phyloP scores from a whole-genome alignment of 2,888 invertebrate species.

The Clostera curtula region DNA sequence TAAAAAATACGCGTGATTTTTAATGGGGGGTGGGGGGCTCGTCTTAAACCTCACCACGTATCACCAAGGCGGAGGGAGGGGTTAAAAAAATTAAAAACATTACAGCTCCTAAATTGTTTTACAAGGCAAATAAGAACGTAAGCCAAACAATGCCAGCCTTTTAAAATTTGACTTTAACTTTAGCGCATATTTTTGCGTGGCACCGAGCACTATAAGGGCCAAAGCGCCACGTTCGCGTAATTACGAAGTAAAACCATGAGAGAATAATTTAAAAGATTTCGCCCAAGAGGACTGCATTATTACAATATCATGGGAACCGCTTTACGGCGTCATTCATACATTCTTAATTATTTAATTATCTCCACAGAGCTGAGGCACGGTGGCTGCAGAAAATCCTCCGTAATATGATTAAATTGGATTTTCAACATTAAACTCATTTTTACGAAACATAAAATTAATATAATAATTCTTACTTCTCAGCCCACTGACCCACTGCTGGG shows the following conservation, averaged over 20 bases:
- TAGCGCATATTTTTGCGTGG: constrained; percentile 15
- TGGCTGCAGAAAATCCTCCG: constrained; percentile 52
- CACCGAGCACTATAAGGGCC: constrained; percentile 36
- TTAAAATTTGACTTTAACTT: constrained; percentile 15
- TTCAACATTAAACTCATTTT: constrained; percentile 39
- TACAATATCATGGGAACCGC: constrained; percentile 67
- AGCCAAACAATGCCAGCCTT: constrained; percentile 8
- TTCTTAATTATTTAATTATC: constrained; percentile 74
- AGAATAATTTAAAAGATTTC: constrained; percentile 70
- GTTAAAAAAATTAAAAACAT: no score
- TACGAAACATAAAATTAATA: constrained; percentile 30
- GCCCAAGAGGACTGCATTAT: constrained; percentile 70
- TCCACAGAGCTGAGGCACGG: constrained; percentile 53
- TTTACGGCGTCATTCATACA: constrained; percentile 70
- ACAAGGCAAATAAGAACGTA: constrained; percentile 1
- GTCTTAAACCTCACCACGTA: no score
- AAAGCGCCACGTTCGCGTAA: constrained; percentile 44
- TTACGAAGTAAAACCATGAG: constrained; percentile 54
- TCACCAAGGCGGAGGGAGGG: no score
- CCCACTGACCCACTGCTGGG: constrained; percentile 8
- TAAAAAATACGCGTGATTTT: no score
- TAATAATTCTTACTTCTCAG: constrained; percentile 34
- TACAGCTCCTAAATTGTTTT: no score
- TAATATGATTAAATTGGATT: constrained; percentile 63
- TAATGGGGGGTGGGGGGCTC: no score